Evolutionary conservation across 2,888 invertebrate species (phyloP).

Genomic region (Drosophila imparisetae): DNA sequence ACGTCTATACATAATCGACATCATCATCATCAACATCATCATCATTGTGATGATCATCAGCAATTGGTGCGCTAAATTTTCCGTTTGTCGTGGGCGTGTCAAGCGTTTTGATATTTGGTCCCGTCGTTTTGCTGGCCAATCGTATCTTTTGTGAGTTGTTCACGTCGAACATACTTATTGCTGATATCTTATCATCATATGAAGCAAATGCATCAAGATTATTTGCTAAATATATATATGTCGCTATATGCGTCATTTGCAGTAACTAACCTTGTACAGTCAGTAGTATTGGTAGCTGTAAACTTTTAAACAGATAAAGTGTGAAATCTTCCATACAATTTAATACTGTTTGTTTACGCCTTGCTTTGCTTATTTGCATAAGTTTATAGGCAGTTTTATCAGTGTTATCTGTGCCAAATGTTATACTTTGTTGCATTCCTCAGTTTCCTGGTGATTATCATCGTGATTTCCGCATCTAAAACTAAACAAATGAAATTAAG

Average conservation of each 20-base stretch:
- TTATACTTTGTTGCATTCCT: neutral
- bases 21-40: neutral
- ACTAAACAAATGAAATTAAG: constrained; percentile 9
- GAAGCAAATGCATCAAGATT: constrained; percentile 15
- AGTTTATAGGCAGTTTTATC: neutral
- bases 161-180: neutral
- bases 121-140: neutral
- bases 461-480: neutral
- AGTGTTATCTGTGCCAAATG: neutral
- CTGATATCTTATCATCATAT: constrained; percentile 29
- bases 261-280: neutral
- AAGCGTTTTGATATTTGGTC: constrained; percentile 12
- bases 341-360: neutral
- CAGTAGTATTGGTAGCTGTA: neutral
- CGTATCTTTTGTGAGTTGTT: constrained; percentile 1
- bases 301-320: neutral
- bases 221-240: neutral
- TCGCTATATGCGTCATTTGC: constrained; percentile 9
- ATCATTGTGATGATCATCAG: neutral
- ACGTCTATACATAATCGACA: constrained; percentile 7
- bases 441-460: neutral
- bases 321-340: neutral
- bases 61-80: constrained; percentile 1
- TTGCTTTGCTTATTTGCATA: neutral
- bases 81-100: constrained; percentile 6